Conservation (phyloP, 2,888 invertebrate genomes). For the Zele albiditarsus region DNA sequence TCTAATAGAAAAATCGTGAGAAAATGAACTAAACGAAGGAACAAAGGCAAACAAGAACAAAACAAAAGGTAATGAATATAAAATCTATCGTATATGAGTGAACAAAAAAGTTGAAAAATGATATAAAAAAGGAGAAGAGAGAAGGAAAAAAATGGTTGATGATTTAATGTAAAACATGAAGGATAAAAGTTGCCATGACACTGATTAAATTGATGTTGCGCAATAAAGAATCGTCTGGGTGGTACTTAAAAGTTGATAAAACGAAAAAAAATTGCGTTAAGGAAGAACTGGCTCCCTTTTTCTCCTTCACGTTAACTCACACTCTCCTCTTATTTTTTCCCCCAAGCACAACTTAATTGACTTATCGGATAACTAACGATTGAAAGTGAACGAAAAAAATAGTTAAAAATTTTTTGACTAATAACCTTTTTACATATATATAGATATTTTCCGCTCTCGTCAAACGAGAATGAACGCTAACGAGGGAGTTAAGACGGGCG, state of each 20-base stretch:
- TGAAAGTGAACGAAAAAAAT: constrained; percentile 15
- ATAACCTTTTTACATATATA: constrained; percentile 12
- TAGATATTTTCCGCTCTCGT: constrained; percentile 2
- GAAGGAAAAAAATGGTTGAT: constrained; percentile 36
- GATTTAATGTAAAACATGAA: constrained; percentile 39
- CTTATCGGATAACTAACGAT: constrained; percentile 48
- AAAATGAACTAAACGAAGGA: no score
- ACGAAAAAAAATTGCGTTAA: constrained; percentile 38
- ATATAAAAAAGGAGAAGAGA: constrained; percentile 33
- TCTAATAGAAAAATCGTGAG: no score
- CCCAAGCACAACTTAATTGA: constrained; percentile 53
- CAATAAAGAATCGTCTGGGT: constrained; percentile 49
- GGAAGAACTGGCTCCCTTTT: constrained; percentile 42
- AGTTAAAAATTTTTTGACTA: constrained; percentile 38
- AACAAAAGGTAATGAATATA: no score
- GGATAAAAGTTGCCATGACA: constrained; percentile 41
- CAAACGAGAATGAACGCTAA: constrained; percentile 16
- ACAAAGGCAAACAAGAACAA: no score
- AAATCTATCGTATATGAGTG: no score
- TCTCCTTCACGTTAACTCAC: neutral
- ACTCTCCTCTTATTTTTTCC: neutral
- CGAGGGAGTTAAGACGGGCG: neutral
- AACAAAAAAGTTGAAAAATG: no score
- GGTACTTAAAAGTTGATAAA: constrained; percentile 46
- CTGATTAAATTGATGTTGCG: constrained; percentile 53